phyloP scores from a whole-genome alignment of 2,797 vertebrate species.

The Neosalanx taihuensis region DNA sequence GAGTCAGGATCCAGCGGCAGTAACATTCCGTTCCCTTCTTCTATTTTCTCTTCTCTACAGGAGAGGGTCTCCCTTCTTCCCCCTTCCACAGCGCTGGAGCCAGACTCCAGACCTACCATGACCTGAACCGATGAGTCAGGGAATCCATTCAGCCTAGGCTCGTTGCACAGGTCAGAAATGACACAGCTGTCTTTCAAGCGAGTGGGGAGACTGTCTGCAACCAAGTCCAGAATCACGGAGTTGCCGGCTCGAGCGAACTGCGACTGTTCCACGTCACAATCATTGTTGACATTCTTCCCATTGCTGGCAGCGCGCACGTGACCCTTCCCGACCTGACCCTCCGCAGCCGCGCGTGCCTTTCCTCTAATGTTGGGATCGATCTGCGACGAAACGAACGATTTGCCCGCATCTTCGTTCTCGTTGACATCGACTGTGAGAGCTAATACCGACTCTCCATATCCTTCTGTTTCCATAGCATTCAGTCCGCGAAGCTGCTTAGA shows the following conservation, averaged over 20 bases:
- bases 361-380: not conserved
- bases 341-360: not conserved
- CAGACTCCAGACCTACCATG: not conserved
- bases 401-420: conserved; percentile 13
- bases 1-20: conserved; percentile 12
- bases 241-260: conserved; percentile 4
- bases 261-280: conserved; percentile 6
- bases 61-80: not conserved
- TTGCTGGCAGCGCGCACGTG: conserved; percentile 8
- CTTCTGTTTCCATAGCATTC: conserved; percentile 11
- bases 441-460: conserved; percentile 4
- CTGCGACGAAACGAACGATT: conserved; percentile 5
- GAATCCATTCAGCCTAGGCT: conserved; percentile 11
- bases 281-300: conserved; percentile 8
- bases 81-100: not conserved
- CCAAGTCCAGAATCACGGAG: conserved; percentile 10
- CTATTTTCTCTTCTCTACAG: conserved; percentile 4
- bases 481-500: conserved; percentile 5
- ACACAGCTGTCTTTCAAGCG: conserved; percentile 1
- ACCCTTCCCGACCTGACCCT: conserved; percentile 8
- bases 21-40: conserved; percentile 17
- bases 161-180: conserved; percentile 2
- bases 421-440: conserved; percentile 14
- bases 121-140: conserved; percentile 14
- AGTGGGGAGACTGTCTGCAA: conserved; percentile 6